Evolutionary conservation across 2,888 invertebrate genomes (phyloP), one percentile per base, ranked within the genome.

Genomic region (Agrypnus murinus): DNA sequence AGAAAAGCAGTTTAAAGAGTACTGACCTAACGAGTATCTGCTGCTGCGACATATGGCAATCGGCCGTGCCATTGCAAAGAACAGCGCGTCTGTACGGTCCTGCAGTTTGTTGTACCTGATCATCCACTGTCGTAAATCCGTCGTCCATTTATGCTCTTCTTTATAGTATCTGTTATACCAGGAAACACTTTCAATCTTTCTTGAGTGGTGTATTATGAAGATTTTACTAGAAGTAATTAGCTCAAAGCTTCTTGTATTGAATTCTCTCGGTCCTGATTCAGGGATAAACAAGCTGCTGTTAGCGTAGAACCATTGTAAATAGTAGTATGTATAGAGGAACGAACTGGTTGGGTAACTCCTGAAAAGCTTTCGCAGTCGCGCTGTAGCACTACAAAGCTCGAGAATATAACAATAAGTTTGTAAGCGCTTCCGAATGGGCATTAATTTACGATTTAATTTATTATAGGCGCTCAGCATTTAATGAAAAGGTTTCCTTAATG

Each of bases 21-120:
- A 72, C 45, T 72, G 72, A 72, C 72, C 72, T 50, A 65, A 55
- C 65, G 46, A 68, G 68, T 60, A 72, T 68, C 60, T 59, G n/a
- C n/a, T n/a, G n/a, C n/a, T n/a, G 72, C 72, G 72, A 72, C 72
- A 72, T 72, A 72, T 72, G 72, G 72, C 68, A 72, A 68, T 72
- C 68, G 71, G 58, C 43, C 58, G 59, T 59, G 63, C 63, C 69
- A 63, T 69, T 68, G 68, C 64, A 38, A 15, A 63, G 25, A 53
- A 53, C 38, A 53, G 57, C 17, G 17, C 53, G 50, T 58, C 40
- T 59, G n/a, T 63, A 50, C 59, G 59, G 68, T 64, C 53, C 62
- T 67, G n/a, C n/a, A n/a, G n/a, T n/a, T n/a, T n/a, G 58, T 46
- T 25, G 58, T 46, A 62, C 65, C 68, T 69, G 57, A 43, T 65